Percentiles rank a stretch among this genome's conserved stretches.
Conservation (phyloP, 2,888 invertebrate genomes). For the Cecidostiba fungosa region DNA sequence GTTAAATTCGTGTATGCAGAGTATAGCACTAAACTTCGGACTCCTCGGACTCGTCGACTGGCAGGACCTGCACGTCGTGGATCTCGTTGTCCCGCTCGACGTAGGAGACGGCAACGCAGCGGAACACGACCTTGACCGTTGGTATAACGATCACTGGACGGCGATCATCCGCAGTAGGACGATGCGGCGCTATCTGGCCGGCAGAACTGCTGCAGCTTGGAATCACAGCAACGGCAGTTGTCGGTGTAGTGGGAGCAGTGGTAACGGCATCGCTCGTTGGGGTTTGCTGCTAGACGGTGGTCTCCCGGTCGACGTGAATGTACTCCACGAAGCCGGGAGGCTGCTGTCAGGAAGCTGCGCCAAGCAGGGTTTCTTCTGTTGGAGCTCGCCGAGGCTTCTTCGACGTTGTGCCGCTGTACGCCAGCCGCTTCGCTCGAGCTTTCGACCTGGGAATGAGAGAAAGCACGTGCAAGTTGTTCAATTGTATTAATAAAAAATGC, state of each 20-base stretch:
- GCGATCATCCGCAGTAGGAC: conserved; percentile 1
- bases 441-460: conserved; percentile 80
- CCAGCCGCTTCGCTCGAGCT: conserved; percentile 82
- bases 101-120: conserved; percentile 12
- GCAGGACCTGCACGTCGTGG: conserved; percentile 15
- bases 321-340: conserved; percentile 93
- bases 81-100: conserved; percentile 20
- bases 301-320: conserved; percentile 96
- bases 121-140: conserved; percentile 19
- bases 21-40: neutral
- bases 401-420: conserved; percentile 81
- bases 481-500: conserved; percentile 4
- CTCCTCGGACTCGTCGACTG: conserved; percentile 9
- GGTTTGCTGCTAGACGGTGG: conserved; percentile 84
- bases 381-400: conserved; percentile 82
- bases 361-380: conserved; percentile 87
- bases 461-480: neutral
- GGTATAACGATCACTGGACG: conserved; percentile 28
- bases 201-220: neutral
- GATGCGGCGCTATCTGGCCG: neutral
- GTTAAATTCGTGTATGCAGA: too few species aligned
- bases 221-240: conserved; percentile 11
- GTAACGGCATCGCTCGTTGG: conserved; percentile 14
- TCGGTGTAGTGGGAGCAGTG: neutral
- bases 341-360: conserved; percentile 92